Base-by-base conservation (phyloP, 2,888 invertebrate species). In the Petrolisthes cinctipes region DNA sequence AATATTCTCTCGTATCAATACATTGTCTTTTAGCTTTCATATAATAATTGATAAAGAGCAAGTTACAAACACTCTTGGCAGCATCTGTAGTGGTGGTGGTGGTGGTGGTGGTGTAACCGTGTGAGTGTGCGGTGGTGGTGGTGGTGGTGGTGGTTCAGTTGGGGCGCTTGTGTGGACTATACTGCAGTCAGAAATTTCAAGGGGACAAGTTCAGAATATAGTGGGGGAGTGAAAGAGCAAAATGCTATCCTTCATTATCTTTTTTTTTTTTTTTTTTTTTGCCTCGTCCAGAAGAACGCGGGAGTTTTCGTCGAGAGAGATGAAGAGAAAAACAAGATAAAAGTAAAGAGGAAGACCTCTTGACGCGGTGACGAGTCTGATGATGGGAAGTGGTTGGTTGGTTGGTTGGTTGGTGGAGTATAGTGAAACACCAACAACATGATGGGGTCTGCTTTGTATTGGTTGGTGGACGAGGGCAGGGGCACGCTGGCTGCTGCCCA, bases 151-250 rank as follows among this genome's bases (percentile, higher is more conserved):
- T 61, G 61, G 61, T 11, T 73, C 17, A 73, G 73, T n/a, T n/a
- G n/a, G 73, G 73, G 9, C 23, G 73, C 20, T 80, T n/a, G 14
- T 6, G 80, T 56, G 80, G 56, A 23, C 80, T 81, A 37, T 81
- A 81, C 81, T 66, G 81, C 81, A 81, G 81, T 81, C 81, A 66
- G 81, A 66, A 81, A 81, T 37, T 66, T 66, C 81, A 81, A 81
- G 81, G 37, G 81, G 81, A 66, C 51, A 66, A 81, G 66, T 81
- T 81, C 37, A 81, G 66, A 81, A 66, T 80, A 81, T 37, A 71
- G 71, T 71, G 81, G 81, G 81, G 51, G 66, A 81, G 81, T 61
- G 66, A 66, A 81, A 81, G 81, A 66, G 61, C 61, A 51, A 23
- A 66, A 66, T 81, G 66, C 11, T n/a, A n/a, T 14, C 17, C 17